Percentiles rank a stretch among this genome's conserved stretches.
Conservation (phyloP, 2,113 vertebrate genomes). For the Melanotaenia duboulayi region DNA sequence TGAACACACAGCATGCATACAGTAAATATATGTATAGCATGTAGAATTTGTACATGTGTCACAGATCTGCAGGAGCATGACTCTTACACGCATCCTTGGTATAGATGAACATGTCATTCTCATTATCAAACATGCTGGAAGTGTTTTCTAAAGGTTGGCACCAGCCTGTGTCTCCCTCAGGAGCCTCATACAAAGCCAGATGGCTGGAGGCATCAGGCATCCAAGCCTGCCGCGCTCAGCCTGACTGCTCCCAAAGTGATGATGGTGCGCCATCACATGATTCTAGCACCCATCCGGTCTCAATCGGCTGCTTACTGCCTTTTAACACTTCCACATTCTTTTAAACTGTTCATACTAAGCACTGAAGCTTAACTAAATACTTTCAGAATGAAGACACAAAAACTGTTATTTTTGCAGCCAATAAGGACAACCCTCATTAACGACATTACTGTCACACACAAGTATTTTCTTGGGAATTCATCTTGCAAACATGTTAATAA, state of each 20-base stretch:
- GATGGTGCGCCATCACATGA: constrained; percentile 60
- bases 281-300: constrained; percentile 54
- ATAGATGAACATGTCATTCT: constrained; percentile 64
- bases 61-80: constrained; percentile 34
- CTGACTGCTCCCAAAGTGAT: constrained; percentile 70
- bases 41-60: constrained; percentile 41
- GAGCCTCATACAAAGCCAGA: constrained; percentile 78
- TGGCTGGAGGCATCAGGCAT: constrained; percentile 72
- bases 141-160: constrained; percentile 77
- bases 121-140: constrained; percentile 71
- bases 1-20: constrained; percentile 8
- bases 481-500: too few species aligned
- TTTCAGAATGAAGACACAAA: background rate
- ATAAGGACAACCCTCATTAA: background rate
- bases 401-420: background rate
- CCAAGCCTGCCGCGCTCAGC: constrained; percentile 69
- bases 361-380: background rate
- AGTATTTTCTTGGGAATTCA: background rate
- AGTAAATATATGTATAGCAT: constrained; percentile 48
- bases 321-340: constrained; percentile 47
- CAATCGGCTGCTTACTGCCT: constrained; percentile 51
- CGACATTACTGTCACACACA: background rate
- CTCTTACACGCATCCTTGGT: constrained; percentile 32
- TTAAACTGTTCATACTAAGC: constrained; percentile 7
- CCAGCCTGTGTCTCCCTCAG: constrained; percentile 64